Base-by-base conservation (phyloP, 2,113 vertebrate genomes). In the Zosterops hypoxanthus region DNA sequence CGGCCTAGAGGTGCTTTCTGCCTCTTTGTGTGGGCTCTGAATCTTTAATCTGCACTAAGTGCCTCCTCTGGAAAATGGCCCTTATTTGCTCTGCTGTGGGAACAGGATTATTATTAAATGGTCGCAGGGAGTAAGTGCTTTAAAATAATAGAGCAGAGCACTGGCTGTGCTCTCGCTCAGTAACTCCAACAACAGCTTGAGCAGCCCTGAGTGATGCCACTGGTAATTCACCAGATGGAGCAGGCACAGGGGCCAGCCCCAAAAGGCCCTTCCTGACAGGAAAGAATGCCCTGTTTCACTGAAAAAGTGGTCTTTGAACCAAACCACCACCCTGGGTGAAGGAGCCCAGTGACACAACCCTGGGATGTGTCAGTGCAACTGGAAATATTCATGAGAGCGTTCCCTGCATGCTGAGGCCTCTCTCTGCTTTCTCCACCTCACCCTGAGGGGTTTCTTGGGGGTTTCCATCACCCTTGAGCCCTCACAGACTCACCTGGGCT, bases 361-460 rank as follows among this genome's bases (percentile, higher is more conserved):
- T 8, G 50, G 31, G 63, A 14, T 15, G 15, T 2, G 3, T 29
- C 82, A 21, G 8, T 9, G 44, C 29, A 16, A 0, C 1, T 56
- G 7, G 3, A 5, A 41, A 57, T 18, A 9, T 2, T 20, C 50
- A 1, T 3, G 4, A 8, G 8, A 22, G 29, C 4, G 0, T 11
- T 33, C 83, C 4, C 33, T 14, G 72, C 19, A 1, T 0, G 20
- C 53, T 66, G 14, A 2, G 5, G 46, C 41, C 31, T 36, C 46
- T 66, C 50, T 14, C 15, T 60, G 29, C 29, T 47, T 44, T 82
- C 55, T 14, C 24, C 34, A 50, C 19, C 20, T 50, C 57, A 17
- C 7, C 23, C 31, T 29, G 25, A 69, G 50, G 36, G 41, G n/a
- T 42, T 61, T 6, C 0, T 31, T n/a, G 5, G 1, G 46, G 10